Percentiles rank a stretch among this genome's conserved stretches.
phyloP scores from a whole-genome alignment of 2,113 vertebrate genomes.

The Trichomycterus rosablanca region DNA sequence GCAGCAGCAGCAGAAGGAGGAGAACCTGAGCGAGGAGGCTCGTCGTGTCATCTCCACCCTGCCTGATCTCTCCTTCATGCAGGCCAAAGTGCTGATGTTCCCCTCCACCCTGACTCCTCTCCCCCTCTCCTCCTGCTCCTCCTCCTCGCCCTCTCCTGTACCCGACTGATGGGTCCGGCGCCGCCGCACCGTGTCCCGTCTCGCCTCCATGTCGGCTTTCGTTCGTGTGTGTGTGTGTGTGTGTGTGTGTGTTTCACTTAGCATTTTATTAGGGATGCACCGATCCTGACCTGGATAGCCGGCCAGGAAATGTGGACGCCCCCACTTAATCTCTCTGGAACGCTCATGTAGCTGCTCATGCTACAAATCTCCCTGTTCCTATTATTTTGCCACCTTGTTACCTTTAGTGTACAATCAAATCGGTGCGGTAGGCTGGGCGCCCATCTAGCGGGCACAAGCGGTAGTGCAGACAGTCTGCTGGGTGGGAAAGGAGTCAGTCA shows the following conservation, averaged over 20 bases:
- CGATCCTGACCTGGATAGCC: too few species aligned
- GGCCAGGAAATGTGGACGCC: too few species aligned
- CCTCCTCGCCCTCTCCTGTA: slow-evolving; percentile 48
- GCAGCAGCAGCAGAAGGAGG: slow-evolving; percentile 83
- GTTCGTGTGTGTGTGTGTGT: slow-evolving; percentile 35
- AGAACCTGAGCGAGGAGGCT: slow-evolving; percentile 91
- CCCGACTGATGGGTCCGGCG: slow-evolving; percentile 50
- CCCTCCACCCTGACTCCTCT: slow-evolving; percentile 86
- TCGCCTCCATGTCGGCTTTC: slow-evolving; percentile 34
- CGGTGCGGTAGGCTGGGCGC: too few species aligned
- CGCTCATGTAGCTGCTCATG: too few species aligned
- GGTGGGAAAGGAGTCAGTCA: too few species aligned
- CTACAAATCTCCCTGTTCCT: too few species aligned
- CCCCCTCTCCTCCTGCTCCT: slow-evolving; percentile 59
- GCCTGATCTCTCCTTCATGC: slow-evolving; percentile 96
- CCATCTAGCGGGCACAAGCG: too few species aligned
- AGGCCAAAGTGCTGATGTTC: slow-evolving; percentile 98
- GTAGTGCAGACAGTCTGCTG: too few species aligned
- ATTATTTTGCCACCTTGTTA: too few species aligned
- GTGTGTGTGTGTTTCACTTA: slow-evolving; percentile 55
- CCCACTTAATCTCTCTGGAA: too few species aligned
- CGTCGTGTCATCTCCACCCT: slow-evolving; percentile 82
- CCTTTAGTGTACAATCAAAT: too few species aligned
- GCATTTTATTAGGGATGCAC: slow-evolving; percentile 1
- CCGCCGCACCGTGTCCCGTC: not conserved